phyloP scores from a whole-genome alignment of 1,140 invertebrate species.

The Globodera ellingtonae region DNA sequence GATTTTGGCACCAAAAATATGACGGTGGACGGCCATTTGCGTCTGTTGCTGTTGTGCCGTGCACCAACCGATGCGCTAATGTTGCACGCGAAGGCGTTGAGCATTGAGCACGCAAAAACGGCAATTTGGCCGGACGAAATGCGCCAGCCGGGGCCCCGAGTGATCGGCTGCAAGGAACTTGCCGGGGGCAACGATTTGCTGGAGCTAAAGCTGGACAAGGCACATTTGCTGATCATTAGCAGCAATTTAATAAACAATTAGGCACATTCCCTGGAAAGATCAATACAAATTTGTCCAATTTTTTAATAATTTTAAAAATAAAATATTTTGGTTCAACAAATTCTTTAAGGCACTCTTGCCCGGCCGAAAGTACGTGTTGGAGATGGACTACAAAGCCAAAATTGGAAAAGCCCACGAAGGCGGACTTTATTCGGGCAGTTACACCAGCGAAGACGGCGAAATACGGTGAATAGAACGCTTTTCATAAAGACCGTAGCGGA shows the following conservation, averaged over 20 bases:
- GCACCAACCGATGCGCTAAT: conserved; percentile 21
- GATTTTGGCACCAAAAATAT: conserved; percentile 26
- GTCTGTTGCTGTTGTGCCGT: conserved; percentile 17
- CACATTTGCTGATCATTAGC: neutral
- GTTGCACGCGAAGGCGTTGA: conserved; percentile 27
- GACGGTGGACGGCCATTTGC: conserved; percentile 31
- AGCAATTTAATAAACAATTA: neutral
- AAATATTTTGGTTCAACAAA: too few relatives aligned
- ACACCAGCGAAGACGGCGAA: conserved; percentile 8
- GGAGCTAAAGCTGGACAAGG: conserved; percentile 23
- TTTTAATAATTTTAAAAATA: conserved; percentile 6
- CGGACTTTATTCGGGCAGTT: conserved; percentile 8
- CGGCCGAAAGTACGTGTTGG: neutral
- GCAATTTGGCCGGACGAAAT: conserved; percentile 20
- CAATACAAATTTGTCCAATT: neutral
- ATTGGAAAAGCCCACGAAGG: conserved; percentile 26
- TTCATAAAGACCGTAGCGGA: too few relatives aligned
- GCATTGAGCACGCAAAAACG: conserved; percentile 27
- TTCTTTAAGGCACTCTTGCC: conserved; percentile 7
- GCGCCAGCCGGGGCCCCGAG: conserved; percentile 1
- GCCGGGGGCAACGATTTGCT: conserved; percentile 27
- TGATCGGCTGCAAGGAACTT: conserved; percentile 23
- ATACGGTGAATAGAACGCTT: neutral
- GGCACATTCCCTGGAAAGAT: neutral
- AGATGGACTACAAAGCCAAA: conserved; percentile 10